Evolutionary conservation across 2,797 vertebrate species (phyloP), one percentile per base, ranked within the genome.

Genomic region (Tauraco hartlaubi): DNA sequence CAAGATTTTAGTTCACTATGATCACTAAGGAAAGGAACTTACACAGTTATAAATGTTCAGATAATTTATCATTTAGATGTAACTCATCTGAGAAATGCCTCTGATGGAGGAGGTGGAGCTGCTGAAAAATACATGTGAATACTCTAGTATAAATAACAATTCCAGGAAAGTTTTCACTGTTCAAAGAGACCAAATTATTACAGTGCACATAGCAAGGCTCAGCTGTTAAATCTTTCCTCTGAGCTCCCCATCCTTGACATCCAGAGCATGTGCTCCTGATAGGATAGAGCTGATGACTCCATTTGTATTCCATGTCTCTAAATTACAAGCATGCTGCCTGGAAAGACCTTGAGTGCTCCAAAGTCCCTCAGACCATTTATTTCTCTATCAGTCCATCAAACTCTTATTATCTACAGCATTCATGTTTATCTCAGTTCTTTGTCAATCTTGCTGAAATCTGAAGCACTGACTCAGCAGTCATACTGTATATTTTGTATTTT

Each of bases 241-340:
- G 63, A 95, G 23, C 18, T 75, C 51, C 76, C 73, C 58, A 63
- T 93, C 56, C 82, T 95, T 92, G 82, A 76, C 26, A 90, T 89
- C 43, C 62, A 95, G 67, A 96, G 28, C 35, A 71, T 52, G 44
- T 75, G 54, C 39, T 78, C 26, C 33, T 73, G 76, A 92, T 88
- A 96, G 44, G 39, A 90, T 10, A 48, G 67, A 78, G 48, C 39
- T 96, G 72, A 89, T 76, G 94, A 79, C 15, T 96, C 77, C 49
- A 90, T 96, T 96, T 68, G 63, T 67, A 92, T 91, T 77, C 68
- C 79, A 63, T 41, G 80, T 84, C 18, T 88, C 48, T 90, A 88
- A 94, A 94, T 95, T 96, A 94, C 75, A 69, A 72, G 16, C 33
- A 79, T 72, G 62, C 18, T 39, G 94, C 41, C 37, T 93, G 73